Evolutionary conservation across 1,140 invertebrate species (phyloP).

Genomic region (Elysia chlorotica): DNA sequence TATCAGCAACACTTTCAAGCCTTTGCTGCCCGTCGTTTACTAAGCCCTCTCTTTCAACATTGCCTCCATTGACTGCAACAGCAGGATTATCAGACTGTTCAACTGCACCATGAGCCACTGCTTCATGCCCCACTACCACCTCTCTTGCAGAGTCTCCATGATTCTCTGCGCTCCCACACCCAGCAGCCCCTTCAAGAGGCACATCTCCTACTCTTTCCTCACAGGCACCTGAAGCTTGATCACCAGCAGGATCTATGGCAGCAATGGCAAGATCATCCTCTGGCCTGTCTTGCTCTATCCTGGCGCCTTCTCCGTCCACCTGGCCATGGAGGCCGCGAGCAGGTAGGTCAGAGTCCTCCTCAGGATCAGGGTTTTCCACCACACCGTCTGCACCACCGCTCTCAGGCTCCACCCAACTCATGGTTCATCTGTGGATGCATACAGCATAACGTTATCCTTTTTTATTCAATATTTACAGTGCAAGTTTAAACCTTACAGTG

Average conservation of each 20-base stretch:
- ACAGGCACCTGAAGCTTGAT: neutral
- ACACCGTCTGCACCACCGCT: constrained; percentile 25
- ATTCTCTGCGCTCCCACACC: neutral
- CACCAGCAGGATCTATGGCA: neutral
- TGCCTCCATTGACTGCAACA: neutral
- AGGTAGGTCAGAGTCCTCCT: constrained; percentile 29
- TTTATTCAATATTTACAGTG: neutral
- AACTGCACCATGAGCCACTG: neutral
- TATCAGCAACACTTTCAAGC: neutral
- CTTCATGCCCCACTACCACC: neutral
- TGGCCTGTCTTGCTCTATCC: too few relatives aligned
- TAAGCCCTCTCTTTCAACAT: neutral
- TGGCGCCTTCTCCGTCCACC: too few relatives aligned
- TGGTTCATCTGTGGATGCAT: constrained; percentile 3
- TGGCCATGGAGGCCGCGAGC: too few relatives aligned
- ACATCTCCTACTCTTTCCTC: constrained; percentile 11
- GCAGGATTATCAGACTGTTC: neutral
- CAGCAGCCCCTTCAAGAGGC: constrained; percentile 12
- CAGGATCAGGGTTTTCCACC: constrained; percentile 38
- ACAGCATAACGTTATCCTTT: neutral
- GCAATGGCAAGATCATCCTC: too few relatives aligned
- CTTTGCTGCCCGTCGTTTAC: neutral
- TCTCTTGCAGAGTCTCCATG: neutral
- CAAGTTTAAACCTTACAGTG: neutral
- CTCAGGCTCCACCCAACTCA: constrained; percentile 28